Conservation (phyloP, 2,113 vertebrate species). For the Mus musculus region DNA sequence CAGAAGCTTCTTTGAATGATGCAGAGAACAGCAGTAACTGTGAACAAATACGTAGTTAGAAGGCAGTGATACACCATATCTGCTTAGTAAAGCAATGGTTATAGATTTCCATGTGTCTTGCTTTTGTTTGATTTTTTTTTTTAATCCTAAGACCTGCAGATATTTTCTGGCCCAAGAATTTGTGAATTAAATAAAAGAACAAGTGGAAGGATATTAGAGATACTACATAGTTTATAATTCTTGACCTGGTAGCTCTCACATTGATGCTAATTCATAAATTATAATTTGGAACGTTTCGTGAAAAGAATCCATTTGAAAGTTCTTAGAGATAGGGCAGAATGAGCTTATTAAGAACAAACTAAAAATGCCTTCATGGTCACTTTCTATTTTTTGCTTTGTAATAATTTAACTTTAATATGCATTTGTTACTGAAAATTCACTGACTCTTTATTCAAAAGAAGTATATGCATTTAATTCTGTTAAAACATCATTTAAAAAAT, state of each 20-base stretch:
- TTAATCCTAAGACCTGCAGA: background rate
- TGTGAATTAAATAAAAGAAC: background rate
- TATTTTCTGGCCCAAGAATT: background rate
- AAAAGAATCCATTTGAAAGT: conserved; percentile 29
- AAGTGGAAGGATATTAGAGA: background rate
- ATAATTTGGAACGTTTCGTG: background rate
- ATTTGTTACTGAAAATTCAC: background rate
- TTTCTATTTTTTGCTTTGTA: background rate
- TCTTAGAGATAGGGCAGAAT: conserved; percentile 18
- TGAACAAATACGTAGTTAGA: background rate
- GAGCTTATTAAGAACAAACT: conserved; percentile 22
- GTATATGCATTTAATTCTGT: background rate
- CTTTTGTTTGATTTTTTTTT: background rate
- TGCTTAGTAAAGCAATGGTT: background rate
- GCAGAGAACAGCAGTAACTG: background rate
- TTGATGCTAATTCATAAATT: background rate
- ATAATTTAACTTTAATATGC: conserved; percentile 42
- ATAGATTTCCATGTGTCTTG: background rate
- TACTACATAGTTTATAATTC: background rate
- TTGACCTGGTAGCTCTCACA: conserved; percentile 14
- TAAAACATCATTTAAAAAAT: background rate
- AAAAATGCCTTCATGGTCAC: background rate
- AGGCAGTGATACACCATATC: background rate
- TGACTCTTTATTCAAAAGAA: background rate
- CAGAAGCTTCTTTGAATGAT: background rate